Evolutionary conservation across 2,888 invertebrate genomes (phyloP), one percentile per base, ranked within the genome.

Genomic region (Athalia cordata): DNA sequence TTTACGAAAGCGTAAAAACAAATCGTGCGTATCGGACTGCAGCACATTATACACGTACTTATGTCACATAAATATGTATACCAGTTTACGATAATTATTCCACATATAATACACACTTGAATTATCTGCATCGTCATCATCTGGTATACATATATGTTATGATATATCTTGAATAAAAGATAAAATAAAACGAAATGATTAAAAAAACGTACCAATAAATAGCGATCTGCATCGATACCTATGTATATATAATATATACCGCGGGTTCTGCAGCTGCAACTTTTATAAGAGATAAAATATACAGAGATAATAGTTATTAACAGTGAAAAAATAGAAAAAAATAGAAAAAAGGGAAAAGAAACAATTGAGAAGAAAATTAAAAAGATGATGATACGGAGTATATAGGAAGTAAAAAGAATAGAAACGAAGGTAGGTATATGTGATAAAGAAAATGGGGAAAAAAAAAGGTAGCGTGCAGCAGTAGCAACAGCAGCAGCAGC

Each of bases 361-460:
- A n/a, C 11, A 11, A 52, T 52, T 52, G 3, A 52, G 52, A 52
- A 52, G 11, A 2, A 52, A 52, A 52, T 29, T 74, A 65, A 9
- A 49, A 66, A 9, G 49, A 59, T 55, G 49, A 59, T 55, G 8
- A 29, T 29, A 29, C 2, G 29, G 29, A 29, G 29, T 29, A 29
- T 29, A 29, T 29, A 2, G 29, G 29, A 29, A 29, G 29, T 29
- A 2, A 29, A 29, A 29, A 29, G 29, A 29, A 29, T 29, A 29
- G 2, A 29, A 29, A 29, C 29, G 29, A 29, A 29, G 29, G 29
- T 29, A 29, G 29, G 29, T 29, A 29, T 29, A 29, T 2, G 29
- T 29, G 29, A 29, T 3, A 45, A 70, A 57, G 15, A 74, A 59
- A 79, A 61, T 77, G 75, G 65, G 76, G 66, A 74, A 77, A 70